phyloP scores from a whole-genome alignment of 2,888 invertebrate genomes.

The Drosophila anomalipes region DNA sequence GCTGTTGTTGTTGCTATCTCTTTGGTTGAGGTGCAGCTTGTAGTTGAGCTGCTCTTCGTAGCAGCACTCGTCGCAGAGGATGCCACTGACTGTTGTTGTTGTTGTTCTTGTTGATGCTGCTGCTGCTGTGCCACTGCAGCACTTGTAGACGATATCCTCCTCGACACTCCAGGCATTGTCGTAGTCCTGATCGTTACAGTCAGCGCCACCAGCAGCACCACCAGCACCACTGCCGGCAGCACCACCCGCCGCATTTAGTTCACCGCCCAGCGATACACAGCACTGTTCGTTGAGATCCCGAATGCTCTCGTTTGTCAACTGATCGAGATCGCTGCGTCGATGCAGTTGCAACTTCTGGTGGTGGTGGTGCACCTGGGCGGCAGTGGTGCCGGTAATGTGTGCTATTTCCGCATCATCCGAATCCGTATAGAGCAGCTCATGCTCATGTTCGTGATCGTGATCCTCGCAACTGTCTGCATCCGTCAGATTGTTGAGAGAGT shows the following conservation, averaged over 20 bases:
- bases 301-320: conserved; percentile 83
- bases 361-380: conserved; percentile 83
- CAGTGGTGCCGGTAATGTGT: conserved; percentile 84
- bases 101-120: conserved; percentile 20
- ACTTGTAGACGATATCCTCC: conserved; percentile 79
- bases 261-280: conserved; percentile 82
- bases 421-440: conserved; percentile 86
- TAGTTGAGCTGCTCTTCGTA: conserved; percentile 66
- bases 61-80: conserved; percentile 68
- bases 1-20: conserved; percentile 60
- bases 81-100: conserved; percentile 28
- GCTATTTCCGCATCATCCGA: conserved; percentile 90
- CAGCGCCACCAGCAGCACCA: conserved; percentile 32
- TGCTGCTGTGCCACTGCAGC: conserved; percentile 53
- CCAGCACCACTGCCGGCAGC: conserved; percentile 1
- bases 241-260: conserved; percentile 30
- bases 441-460: conserved; percentile 59
- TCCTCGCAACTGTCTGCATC: conserved; percentile 88
- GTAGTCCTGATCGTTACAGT: conserved; percentile 68
- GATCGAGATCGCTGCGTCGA: conserved; percentile 83
- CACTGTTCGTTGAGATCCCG: conserved; percentile 82
- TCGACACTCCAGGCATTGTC: conserved; percentile 84
- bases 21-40: conserved; percentile 63
- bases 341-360: conserved; percentile 53
- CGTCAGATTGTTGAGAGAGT: conserved; percentile 90